Conservation (phyloP, 2,113 vertebrate species). For the Himantopus leucocephalus region DNA sequence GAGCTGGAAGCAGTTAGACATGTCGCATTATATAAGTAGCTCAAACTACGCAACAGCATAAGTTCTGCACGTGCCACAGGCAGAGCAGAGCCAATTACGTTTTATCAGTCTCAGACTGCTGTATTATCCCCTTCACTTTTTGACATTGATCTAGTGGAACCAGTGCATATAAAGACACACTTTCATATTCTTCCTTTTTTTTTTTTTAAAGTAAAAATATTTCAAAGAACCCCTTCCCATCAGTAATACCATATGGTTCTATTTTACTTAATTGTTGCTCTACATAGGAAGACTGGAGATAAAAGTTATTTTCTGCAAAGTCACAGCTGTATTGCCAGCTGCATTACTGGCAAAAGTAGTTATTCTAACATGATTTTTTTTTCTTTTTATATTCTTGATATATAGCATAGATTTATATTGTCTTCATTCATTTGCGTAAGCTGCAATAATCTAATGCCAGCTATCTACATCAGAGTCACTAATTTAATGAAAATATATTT, state of each 20-base stretch:
- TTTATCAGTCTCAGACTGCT: constrained; percentile 43
- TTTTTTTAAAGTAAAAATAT: background rate
- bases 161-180: background rate
- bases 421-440: background rate
- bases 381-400: constrained; percentile 32
- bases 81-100: constrained; percentile 21
- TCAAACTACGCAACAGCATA: background rate
- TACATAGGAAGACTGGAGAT: constrained; percentile 54
- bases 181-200: background rate
- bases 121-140: constrained; percentile 36
- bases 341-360: constrained; percentile 54
- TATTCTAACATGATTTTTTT: background rate
- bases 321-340: constrained; percentile 64
- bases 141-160: constrained; percentile 34
- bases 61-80: constrained; percentile 21
- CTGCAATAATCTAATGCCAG: background rate
- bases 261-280: constrained; percentile 66
- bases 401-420: constrained; percentile 3
- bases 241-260: constrained; percentile 59
- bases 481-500: constrained; percentile 2
- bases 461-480: background rate
- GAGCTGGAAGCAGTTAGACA: constrained; percentile 20
- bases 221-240: constrained; percentile 50
- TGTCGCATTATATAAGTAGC: background rate
- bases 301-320: constrained; percentile 67